These are phyloP conservation scores for Acronicta leporina DNA, from an alignment of 2,888 invertebrate genomes.

Conservation along the genomic window DNA sequence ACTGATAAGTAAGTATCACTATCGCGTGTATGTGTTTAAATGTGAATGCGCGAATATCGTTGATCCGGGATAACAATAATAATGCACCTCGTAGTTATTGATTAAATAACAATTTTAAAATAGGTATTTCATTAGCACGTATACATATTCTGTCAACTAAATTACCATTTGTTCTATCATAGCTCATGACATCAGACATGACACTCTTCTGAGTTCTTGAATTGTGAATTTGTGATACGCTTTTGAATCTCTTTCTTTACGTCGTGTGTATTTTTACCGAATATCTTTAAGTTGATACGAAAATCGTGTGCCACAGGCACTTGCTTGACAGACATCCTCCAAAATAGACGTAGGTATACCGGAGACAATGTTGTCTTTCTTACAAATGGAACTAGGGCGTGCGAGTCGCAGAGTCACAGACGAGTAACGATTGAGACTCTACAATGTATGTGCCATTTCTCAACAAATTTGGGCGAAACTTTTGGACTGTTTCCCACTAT, in stretches of 20 bases:
- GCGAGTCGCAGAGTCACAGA: slow-evolving; percentile 20
- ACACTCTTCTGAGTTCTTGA: too few relatives aligned
- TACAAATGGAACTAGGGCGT: slow-evolving; percentile 27
- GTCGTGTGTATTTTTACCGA: too few relatives aligned
- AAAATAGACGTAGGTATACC: slow-evolving; percentile 3
- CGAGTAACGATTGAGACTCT: slow-evolving; percentile 22
- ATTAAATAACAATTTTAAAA: too few relatives aligned
- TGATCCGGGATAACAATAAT: neutral
- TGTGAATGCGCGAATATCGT: neutral
- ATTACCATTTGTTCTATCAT: too few relatives aligned
- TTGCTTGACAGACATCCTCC: neutral
- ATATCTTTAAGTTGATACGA: neutral
- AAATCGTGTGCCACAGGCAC: too few relatives aligned
- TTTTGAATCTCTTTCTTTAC: too few relatives aligned
- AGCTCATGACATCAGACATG: too few relatives aligned
- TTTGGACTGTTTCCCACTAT: slow-evolving; percentile 42
- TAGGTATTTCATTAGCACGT: too few relatives aligned
- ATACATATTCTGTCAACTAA: too few relatives aligned
- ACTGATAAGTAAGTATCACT: slow-evolving; percentile 13
- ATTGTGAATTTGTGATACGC: too few relatives aligned
- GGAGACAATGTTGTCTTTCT: neutral
- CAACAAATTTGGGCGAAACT: slow-evolving; percentile 42
- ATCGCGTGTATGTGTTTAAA: neutral
- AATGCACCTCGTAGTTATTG: neutral
- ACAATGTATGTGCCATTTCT: slow-evolving; percentile 27